Conservation (phyloP, 2,113 vertebrate genomes). For the Megaptera novaeangliae region DNA sequence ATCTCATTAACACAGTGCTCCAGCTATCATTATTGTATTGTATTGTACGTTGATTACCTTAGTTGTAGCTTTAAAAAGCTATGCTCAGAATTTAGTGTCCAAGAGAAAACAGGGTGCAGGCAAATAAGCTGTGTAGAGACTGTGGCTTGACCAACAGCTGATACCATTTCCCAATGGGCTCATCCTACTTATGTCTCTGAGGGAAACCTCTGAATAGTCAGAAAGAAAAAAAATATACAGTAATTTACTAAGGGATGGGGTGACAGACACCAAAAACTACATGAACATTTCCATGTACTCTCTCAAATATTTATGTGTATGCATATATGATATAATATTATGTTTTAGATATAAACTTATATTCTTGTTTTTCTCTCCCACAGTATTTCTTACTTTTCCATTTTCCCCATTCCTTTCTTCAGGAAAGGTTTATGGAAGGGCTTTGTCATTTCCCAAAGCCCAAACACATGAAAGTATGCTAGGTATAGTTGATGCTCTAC, state of each 20-base stretch:
- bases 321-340: not conserved
- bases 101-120: conserved; percentile 3
- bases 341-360: conserved; percentile 3
- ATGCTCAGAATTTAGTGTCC: not conserved
- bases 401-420: conserved; percentile 13
- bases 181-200: not conserved
- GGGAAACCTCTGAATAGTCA: not conserved
- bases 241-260: not conserved
- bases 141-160: not conserved
- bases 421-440: not conserved
- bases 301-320: not conserved
- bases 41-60: not conserved
- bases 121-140: not conserved
- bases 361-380: not conserved
- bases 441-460: not conserved
- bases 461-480: not conserved
- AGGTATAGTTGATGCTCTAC: not conserved
- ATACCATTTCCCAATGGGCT: not conserved
- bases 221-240: not conserved
- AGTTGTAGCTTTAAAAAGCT: not conserved
- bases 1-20: not conserved
- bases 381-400: not conserved
- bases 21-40: not conserved
- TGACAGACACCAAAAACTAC: not conserved
- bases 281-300: not conserved